These are phyloP conservation scores for Paratilapia polleni DNA, from an alignment of 2,113 vertebrate genomes.

Conservation along the genomic window DNA sequence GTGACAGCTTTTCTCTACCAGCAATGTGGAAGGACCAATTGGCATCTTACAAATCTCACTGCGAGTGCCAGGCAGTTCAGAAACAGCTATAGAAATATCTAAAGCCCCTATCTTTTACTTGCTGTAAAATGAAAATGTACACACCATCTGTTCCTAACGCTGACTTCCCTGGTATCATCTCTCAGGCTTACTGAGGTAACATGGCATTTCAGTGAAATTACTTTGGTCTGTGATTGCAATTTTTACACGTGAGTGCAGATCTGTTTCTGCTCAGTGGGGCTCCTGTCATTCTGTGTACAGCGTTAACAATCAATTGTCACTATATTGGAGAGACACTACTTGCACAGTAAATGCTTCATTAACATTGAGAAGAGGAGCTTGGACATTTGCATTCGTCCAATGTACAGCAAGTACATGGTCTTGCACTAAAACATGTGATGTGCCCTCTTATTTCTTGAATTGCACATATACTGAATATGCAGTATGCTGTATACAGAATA, in stretches of 20 bases:
- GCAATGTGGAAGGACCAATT: slow-evolving; percentile 7
- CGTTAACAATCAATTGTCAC: slow-evolving; percentile 15
- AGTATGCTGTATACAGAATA: background rate
- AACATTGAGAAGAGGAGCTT: slow-evolving; percentile 3
- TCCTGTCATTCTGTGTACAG: slow-evolving; percentile 1
- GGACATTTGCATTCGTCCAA: slow-evolving; percentile 2
- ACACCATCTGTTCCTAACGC: background rate
- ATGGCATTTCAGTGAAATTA: slow-evolving; percentile 30
- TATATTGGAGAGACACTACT: background rate
- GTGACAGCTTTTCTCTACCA: background rate
- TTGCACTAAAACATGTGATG: background rate
- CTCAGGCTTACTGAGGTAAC: slow-evolving; percentile 6
- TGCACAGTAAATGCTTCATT: slow-evolving; percentile 29
- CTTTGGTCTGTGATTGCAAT: slow-evolving; percentile 31
- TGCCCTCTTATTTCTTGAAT: background rate
- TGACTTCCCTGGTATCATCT: background rate
- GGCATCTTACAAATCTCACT: background rate
- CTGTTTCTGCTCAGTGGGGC: slow-evolving; percentile 14
- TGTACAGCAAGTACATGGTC: background rate
- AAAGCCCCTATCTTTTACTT: background rate
- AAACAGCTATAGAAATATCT: background rate
- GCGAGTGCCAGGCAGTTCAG: background rate
- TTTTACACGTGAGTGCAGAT: slow-evolving; percentile 19
- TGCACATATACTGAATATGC: background rate
- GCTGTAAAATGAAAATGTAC: background rate